Evolutionary conservation across 2,113 vertebrate species (phyloP), one percentile per base, ranked within the genome.

Genomic region (Mugil cephalus): DNA sequence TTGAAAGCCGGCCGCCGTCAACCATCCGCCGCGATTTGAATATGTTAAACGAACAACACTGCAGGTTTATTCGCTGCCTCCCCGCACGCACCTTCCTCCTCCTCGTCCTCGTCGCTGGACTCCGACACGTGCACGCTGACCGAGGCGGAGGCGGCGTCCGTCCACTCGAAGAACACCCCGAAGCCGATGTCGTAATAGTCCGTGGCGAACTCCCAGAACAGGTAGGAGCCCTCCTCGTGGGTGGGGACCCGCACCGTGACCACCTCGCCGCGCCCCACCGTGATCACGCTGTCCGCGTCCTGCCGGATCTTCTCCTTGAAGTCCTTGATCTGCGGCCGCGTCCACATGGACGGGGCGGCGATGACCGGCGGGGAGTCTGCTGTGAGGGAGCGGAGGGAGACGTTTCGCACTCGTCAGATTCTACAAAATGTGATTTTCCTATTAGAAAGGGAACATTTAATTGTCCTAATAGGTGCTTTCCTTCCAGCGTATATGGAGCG

Each of bases 91-190:
- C 97, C 98, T 92, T 99, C 98, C 0, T 99, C 97, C 4, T 99
- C 98, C 21, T 99, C 98, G 0, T 99, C 98, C 10, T 99, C 98
- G 10, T 99, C 98, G 30, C 98, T 99, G 91, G 98, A 99, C 90
- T 99, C 98, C 0, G 97, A 98, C 91, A 99, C 97, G 19, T 99
- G 98, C 68, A 99, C 98, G 34, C 97, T 99, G 92, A 99, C 97
- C 0, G 97, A 94, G 17, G 96, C 97, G 12, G 96, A 97, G 36
- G 97, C 95, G 21, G 96, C 95, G 56, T 98, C 97, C 82, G 96
- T 99, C 98, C 98, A 99, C 95, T 99, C 98, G 89, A 99, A 99
- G 93, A 97, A 97, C 58, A 99, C 98, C 72, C 98, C 98, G 91
- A 99, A 99, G 85, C 98, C 98, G 88, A 99, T 95, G 94, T 99